Conservation (phyloP, 1,140 invertebrate genomes). For the Steinernema feltiae region DNA sequence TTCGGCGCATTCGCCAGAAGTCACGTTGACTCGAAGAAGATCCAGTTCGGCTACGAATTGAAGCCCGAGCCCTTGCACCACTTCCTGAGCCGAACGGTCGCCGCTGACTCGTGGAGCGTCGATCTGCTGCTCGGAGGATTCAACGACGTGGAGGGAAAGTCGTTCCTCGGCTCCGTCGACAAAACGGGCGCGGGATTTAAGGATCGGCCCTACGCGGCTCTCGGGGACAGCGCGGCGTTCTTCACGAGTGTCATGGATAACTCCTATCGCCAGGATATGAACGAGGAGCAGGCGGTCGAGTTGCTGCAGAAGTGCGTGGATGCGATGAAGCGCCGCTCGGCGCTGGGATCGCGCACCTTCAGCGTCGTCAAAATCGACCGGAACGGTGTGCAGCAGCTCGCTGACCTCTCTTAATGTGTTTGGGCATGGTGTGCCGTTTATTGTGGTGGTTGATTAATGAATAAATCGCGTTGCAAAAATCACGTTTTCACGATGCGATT, state of each 20-base stretch:
- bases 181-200: constrained; percentile 47
- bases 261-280: constrained; percentile 75
- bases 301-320: constrained; percentile 79
- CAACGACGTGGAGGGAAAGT: constrained; percentile 65
- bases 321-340: constrained; percentile 63
- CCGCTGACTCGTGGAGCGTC: constrained; percentile 75
- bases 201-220: constrained; percentile 72
- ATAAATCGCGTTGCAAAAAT: neutral
- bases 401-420: neutral
- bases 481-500: neutral
- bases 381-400: neutral
- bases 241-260: constrained; percentile 85
- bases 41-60: no score
- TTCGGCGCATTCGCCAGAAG: no score
- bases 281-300: constrained; percentile 73
- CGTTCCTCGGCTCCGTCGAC: constrained; percentile 53
- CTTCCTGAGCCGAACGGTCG: no score
- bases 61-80: no score
- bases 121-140: constrained; percentile 83
- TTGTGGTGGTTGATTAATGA: no score
- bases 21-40: no score
- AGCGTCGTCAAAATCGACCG: neutral
- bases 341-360: neutral
- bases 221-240: constrained; percentile 92
- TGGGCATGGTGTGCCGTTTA: no score